Evolutionary conservation across 2,797 vertebrate species (phyloP).

Genomic region (Psittacula derbiana): DNA sequence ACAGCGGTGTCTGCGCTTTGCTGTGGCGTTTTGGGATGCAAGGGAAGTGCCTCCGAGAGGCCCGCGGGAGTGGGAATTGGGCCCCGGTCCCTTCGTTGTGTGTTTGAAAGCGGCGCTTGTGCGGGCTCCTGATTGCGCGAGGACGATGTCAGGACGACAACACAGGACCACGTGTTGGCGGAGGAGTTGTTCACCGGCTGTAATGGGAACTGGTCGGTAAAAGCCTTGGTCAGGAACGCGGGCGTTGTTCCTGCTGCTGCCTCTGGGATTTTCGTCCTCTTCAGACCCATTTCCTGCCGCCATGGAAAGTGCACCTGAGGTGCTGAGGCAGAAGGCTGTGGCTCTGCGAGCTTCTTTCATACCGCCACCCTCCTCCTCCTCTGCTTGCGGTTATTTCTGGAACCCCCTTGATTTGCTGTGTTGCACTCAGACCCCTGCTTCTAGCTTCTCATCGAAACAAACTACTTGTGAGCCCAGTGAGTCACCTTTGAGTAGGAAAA

Average conservation of each 20-base stretch:
- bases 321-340: neutral
- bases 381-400: fast-evolving
- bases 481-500: fast-evolving
- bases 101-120: fast-evolving
- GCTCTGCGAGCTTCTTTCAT: fast-evolving
- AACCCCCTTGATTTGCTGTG: neutral
- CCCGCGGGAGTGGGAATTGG: neutral
- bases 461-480: fast-evolving
- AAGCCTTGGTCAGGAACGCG: fast-evolving
- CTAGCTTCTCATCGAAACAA: neutral
- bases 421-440: fast-evolving
- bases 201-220: neutral
- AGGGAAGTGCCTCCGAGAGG: neutral
- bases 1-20: neutral
- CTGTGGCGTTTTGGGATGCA: neutral
- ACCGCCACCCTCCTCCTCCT: fast-evolving
- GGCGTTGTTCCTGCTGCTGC: neutral
- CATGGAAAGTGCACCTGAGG: neutral
- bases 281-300: fast-evolving
- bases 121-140: fast-evolving
- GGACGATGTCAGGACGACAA: neutral
- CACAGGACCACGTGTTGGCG: fast-evolving
- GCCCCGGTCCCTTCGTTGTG: fast-evolving
- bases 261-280: neutral
- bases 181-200: neutral